Evolutionary conservation across 1,140 invertebrate species (phyloP).

Genomic region (Leptinotarsa undecemlineata): DNA sequence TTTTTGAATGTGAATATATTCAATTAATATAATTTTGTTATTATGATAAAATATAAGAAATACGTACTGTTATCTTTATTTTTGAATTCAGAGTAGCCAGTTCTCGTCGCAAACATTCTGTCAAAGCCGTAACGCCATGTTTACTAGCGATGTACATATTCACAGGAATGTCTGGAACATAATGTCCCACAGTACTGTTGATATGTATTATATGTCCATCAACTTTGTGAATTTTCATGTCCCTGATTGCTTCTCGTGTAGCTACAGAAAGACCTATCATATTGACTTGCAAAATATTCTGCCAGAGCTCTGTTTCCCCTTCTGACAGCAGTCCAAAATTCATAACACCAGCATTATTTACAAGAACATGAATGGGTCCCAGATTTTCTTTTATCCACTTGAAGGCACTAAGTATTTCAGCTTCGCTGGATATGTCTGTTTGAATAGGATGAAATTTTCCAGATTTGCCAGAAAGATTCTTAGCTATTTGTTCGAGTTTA

Average conservation of each 20-base stretch:
- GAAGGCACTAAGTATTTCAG: conserved; percentile 66
- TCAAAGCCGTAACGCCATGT: conserved; percentile 60
- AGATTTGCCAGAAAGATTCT: not conserved
- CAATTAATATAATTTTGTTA: no score
- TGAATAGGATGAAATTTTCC: conserved; percentile 20
- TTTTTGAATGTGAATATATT: no score
- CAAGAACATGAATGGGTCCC: conserved; percentile 69
- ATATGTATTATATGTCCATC: conserved; percentile 71
- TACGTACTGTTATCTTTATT: no score
- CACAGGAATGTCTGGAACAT: conserved; percentile 24
- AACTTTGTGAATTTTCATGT: conserved; percentile 63
- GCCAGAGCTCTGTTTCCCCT: conserved; percentile 22
- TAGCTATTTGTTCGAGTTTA: conserved; percentile 8
- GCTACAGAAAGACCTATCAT: conserved; percentile 65
- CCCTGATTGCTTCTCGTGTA: conserved; percentile 63
- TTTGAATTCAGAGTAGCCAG: conserved; percentile 42
- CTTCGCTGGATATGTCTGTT: conserved; percentile 18
- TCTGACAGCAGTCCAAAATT: conserved; percentile 46
- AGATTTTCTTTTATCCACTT: conserved; percentile 63
- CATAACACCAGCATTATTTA: conserved; percentile 72
- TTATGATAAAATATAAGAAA: no score
- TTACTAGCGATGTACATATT: conserved; percentile 62
- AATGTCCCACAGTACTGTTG: conserved; percentile 60
- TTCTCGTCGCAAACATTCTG: conserved; percentile 61
- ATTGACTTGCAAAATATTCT: conserved; percentile 35